These are phyloP conservation scores for Ochropacha duplaris DNA, from an alignment of 2,888 invertebrate species.

Conservation along the genomic window DNA sequence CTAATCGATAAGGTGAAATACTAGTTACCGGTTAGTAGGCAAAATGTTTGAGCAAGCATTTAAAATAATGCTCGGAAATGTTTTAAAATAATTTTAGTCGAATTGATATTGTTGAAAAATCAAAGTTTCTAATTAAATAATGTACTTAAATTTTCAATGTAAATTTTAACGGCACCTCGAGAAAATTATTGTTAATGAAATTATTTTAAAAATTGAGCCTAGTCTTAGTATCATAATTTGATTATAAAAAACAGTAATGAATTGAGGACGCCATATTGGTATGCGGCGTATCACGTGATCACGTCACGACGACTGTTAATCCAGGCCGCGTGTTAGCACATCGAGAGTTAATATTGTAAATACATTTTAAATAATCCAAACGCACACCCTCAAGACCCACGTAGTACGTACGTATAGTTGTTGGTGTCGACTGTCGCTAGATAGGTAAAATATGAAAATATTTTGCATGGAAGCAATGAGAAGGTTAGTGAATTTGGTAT, in stretches of 20 bases:
- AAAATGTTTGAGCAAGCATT: constrained; percentile 80
- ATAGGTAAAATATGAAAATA: constrained; percentile 56
- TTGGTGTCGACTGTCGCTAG: constrained; percentile 57
- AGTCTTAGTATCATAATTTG: constrained; percentile 79
- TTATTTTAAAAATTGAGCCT: constrained; percentile 75
- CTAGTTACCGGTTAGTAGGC: constrained; percentile 74
- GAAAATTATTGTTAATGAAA: constrained; percentile 67
- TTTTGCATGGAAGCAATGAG: constrained; percentile 69
- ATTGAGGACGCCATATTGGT: constrained; percentile 52
- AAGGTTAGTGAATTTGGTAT: constrained; percentile 80
- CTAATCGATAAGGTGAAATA: constrained; percentile 56
- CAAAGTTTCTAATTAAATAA: constrained; percentile 79
- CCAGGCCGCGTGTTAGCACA: constrained; percentile 10
- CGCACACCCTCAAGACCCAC: constrained; percentile 62
- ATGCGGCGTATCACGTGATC: constrained; percentile 24
- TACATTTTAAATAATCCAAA: constrained; percentile 42
- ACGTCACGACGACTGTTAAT: constrained; percentile 2
- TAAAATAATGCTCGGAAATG: constrained; percentile 73
- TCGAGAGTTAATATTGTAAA: constrained; percentile 37
- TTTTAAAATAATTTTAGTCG: constrained; percentile 75
- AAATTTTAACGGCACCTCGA: constrained; percentile 77
- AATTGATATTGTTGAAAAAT: constrained; percentile 81
- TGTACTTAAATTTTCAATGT: constrained; percentile 82
- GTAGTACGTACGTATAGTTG: constrained; percentile 35
- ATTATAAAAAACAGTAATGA: constrained; percentile 53